These are phyloP conservation scores for Lethenteron reissneri DNA, from an alignment of 2,113 vertebrate species.

Conservation along the genomic window DNA sequence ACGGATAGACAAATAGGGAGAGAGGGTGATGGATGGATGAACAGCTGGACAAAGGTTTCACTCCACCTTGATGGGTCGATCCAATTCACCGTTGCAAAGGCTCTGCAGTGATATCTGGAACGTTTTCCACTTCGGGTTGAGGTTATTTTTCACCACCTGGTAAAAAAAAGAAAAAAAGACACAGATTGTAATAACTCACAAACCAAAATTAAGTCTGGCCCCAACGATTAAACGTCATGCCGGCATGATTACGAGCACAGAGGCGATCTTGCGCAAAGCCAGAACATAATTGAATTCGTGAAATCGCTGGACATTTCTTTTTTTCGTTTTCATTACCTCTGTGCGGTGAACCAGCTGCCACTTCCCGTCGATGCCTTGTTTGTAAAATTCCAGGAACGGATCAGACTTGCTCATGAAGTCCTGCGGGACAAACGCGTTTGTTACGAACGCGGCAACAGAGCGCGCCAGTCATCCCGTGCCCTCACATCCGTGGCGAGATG, in stretches of 20 bases:
- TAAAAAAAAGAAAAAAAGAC: slow-evolving; percentile 5
- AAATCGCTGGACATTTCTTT: not conserved
- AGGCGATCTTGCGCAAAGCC: not conserved
- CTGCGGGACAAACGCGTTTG: slow-evolving; percentile 18
- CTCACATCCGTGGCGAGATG: not conserved
- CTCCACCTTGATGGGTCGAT: slow-evolving; percentile 46
- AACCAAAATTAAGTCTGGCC: no score
- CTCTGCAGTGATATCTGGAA: slow-evolving; percentile 54
- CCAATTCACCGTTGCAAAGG: slow-evolving; percentile 47
- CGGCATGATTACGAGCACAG: not conserved
- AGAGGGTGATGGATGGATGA: no score
- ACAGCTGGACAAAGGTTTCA: not conserved
- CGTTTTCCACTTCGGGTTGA: slow-evolving; percentile 57
- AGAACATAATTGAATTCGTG: not conserved
- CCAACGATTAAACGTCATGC: not conserved
- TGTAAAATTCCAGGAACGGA: slow-evolving; percentile 61
- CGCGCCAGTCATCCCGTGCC: not conserved
- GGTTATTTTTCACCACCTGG: slow-evolving; percentile 79
- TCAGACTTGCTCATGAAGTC: slow-evolving; percentile 77
- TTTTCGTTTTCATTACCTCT: slow-evolving; percentile 30
- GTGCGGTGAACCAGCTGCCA: slow-evolving; percentile 66
- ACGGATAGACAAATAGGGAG: no score
- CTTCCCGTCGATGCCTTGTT: slow-evolving; percentile 34
- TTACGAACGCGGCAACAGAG: not conserved
- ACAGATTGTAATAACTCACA: not conserved